These are phyloP conservation scores for Austrolebias charrua DNA, from an alignment of 2,797 vertebrate species.

Conservation along the genomic window DNA sequence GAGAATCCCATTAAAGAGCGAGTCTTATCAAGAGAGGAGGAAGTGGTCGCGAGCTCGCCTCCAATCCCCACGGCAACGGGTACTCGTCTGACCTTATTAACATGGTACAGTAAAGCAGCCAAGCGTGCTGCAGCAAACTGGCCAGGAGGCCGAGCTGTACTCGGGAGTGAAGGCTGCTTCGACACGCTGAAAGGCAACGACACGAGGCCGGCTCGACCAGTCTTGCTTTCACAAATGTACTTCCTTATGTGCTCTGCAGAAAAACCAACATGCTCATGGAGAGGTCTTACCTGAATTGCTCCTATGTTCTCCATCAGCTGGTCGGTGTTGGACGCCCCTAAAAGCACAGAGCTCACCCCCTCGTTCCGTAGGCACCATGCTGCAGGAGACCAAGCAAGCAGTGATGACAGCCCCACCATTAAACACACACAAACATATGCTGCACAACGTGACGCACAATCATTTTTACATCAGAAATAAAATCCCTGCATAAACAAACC, in stretches of 20 bases:
- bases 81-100: conserved; percentile 74
- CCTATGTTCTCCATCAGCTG: conserved; percentile 99
- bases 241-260: conserved; percentile 7
- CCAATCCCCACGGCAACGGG: conserved; percentile 56
- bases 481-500: too few species aligned
- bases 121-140: conserved; percentile 58
- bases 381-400: conserved; percentile 80
- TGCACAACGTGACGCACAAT: conserved; percentile 1
- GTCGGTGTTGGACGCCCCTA: conserved; percentile 95
- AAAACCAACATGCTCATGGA: too few species aligned
- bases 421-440: not conserved
- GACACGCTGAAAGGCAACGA: conserved; percentile 32
- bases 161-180: conserved; percentile 45
- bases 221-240: conserved; percentile 6
- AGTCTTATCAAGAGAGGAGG: conserved; percentile 63
- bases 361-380: conserved; percentile 98
- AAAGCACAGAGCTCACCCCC: conserved; percentile 94
- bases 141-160: conserved; percentile 57
- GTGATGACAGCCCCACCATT: conserved; percentile 58
- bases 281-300: conserved; percentile 91
- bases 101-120: conserved; percentile 62
- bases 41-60: conserved; percentile 47
- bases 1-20: conserved; percentile 64
- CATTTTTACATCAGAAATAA: not conserved
- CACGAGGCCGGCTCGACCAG: not conserved